phyloP scores from a whole-genome alignment of 2,113 vertebrate species.

The Sander lucioperca region DNA sequence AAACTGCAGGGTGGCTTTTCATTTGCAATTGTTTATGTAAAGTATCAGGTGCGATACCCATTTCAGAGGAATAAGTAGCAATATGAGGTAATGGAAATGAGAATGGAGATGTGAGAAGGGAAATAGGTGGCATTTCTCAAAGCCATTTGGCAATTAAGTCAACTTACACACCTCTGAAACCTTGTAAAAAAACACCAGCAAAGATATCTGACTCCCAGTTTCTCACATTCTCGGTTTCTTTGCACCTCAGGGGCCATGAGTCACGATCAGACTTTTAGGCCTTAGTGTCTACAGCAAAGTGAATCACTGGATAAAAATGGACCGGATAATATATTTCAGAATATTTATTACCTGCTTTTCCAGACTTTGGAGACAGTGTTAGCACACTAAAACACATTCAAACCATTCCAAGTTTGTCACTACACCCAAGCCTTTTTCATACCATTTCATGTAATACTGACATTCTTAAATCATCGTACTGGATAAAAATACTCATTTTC shows the following conservation, averaged over 20 bases:
- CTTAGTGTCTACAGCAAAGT: neutral
- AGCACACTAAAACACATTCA: neutral
- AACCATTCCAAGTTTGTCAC: neutral
- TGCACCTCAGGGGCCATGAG: neutral
- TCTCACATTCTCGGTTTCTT: slow-evolving; percentile 6
- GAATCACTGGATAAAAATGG: neutral
- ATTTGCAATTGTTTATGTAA: slow-evolving; percentile 82
- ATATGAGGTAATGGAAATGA: slow-evolving; percentile 69
- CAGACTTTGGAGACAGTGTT: neutral
- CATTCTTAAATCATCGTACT: neutral
- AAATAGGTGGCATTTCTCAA: slow-evolving; percentile 54
- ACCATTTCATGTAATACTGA: neutral
- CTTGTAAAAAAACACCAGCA: slow-evolving; percentile 10
- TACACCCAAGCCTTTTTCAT: neutral
- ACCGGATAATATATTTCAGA: neutral
- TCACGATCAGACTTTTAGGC: neutral
- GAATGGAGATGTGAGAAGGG: slow-evolving; percentile 44
- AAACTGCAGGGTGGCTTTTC: slow-evolving; percentile 80
- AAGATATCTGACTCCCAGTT: neutral
- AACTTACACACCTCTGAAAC: slow-evolving; percentile 38
- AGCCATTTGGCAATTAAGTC: slow-evolving; percentile 52
- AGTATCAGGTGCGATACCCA: slow-evolving; percentile 62
- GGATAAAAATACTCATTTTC: neutral
- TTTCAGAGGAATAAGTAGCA: slow-evolving; percentile 61
- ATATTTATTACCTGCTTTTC: neutral